Percentiles rank a stretch among this genome's conserved stretches.
These are phyloP conservation scores for Psilopogon haemacephalus DNA, from an alignment of 2,113 vertebrate species.

Conservation along the genomic window DNA sequence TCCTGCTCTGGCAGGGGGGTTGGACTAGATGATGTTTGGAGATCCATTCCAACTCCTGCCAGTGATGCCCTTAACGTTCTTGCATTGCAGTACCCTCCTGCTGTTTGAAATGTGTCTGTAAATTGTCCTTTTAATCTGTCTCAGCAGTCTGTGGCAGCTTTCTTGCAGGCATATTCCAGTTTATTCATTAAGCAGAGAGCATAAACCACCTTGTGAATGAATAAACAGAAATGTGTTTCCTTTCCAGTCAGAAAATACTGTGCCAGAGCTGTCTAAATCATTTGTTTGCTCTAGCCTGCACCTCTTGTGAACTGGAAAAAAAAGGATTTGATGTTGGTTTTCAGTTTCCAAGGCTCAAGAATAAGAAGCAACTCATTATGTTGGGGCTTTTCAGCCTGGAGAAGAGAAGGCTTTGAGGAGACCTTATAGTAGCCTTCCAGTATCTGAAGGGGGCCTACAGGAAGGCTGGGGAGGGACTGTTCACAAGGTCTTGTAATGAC, in stretches of 20 bases:
- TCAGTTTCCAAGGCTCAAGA: neutral
- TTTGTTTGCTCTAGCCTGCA: neutral
- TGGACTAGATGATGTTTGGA: too few relatives aligned
- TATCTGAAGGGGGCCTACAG: too few relatives aligned
- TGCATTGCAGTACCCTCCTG: neutral
- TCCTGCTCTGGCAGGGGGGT: too few relatives aligned
- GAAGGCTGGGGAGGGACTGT: too few relatives aligned
- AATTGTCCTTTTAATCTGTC: neutral
- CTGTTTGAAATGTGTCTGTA: neutral
- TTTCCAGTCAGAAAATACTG: neutral
- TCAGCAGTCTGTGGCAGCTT: neutral
- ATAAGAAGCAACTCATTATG: neutral
- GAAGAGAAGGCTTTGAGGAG: too few relatives aligned
- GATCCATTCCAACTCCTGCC: too few relatives aligned
- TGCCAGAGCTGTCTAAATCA: neutral
- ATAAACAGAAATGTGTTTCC: neutral
- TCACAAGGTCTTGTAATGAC: too few relatives aligned
- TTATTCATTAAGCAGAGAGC: neutral
- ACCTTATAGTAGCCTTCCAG: too few relatives aligned
- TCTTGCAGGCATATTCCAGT: neutral
- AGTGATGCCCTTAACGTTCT: neutral
- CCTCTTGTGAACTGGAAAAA: neutral
- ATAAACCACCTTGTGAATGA: neutral
- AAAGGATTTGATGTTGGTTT: neutral
- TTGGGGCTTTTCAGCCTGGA: too few relatives aligned